Percentiles rank a stretch among this genome's conserved stretches.
These are phyloP conservation scores for Euwallacea similis DNA, from an alignment of 1,140 invertebrate genomes.

Conservation along the genomic window DNA sequence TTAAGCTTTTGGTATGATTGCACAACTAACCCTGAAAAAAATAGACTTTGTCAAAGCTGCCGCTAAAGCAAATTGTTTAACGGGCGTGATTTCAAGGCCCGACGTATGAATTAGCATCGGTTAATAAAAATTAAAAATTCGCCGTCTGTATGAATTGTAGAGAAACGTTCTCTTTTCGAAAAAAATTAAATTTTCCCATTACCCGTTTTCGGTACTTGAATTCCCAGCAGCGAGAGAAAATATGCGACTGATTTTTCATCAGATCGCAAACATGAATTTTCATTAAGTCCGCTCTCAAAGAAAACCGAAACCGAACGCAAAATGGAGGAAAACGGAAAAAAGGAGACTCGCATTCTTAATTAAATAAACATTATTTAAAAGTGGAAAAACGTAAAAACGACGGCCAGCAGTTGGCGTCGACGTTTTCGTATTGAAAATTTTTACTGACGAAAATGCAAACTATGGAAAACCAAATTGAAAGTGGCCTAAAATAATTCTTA, in stretches of 20 bases:
- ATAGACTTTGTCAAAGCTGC: too few relatives aligned
- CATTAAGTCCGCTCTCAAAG: slow-evolving; percentile 14
- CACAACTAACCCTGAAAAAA: too few relatives aligned
- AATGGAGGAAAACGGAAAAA: slow-evolving; percentile 23
- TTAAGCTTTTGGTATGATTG: too few relatives aligned
- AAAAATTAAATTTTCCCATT: too few relatives aligned
- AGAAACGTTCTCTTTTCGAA: too few relatives aligned
- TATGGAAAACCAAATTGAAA: slow-evolving; percentile 27
- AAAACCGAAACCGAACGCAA: slow-evolving; percentile 22
- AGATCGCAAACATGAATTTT: slow-evolving; percentile 21
- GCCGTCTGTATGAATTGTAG: too few relatives aligned
- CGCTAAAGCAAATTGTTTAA: too few relatives aligned
- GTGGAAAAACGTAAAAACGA: slow-evolving; percentile 21
- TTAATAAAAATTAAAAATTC: too few relatives aligned
- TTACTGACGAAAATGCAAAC: slow-evolving; percentile 17
- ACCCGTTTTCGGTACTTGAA: background rate
- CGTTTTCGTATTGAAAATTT: slow-evolving; percentile 26
- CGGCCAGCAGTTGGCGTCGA: slow-evolving; percentile 21
- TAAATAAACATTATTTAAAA: slow-evolving; percentile 31
- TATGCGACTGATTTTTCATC: slow-evolving; percentile 16
- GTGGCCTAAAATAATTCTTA: slow-evolving; percentile 24
- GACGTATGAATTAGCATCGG: too few relatives aligned
- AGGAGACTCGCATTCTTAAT: slow-evolving; percentile 23
- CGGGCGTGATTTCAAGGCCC: too few relatives aligned
- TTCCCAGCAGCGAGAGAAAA: slow-evolving; percentile 3